Evolutionary conservation across 2,113 vertebrate genomes (phyloP), one percentile per base, ranked within the genome.

Genomic region (Podocnemis expansa): DNA sequence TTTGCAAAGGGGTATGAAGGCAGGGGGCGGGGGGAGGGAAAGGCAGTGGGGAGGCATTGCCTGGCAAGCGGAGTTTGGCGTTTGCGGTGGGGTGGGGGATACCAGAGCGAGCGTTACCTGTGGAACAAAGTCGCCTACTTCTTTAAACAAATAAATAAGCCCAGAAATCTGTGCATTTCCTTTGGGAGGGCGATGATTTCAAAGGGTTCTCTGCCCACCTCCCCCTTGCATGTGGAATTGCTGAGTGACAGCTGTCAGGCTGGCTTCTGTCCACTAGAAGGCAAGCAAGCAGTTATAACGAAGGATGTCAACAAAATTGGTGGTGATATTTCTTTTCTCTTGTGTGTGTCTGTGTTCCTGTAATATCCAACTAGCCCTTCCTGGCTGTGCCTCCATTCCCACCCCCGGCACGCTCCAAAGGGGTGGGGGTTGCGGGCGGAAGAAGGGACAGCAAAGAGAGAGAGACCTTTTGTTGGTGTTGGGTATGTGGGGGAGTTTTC

Each of bases 211-310:
- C 96, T 85, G 93, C 93, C 88, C 86, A 80, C 87, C 86, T 87
- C 43, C 93, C 87, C 82, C 93, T 89, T 92, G 95, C 87, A 80
- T 91, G 91, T 80, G 84, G 56, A 70, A 89, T 76, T 79, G 67
- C 38, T 93, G 96, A 92, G 91, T 94, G 98, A 98, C 96, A 98
- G 97, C 96, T 97, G 97, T 97, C 97, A 98, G 96, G 94, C 91
- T 83, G 45, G 41, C 52, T 80, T 88, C 78, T 82, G 85, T 58
- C 94, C 94, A 10, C 91, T 87, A 93, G 94, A 94, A 94, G 94
- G 91, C 92, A 92, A 86, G 80, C 76, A 10, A n/a, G 51, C 21
- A 7, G 47, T 80, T 47, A 31, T 8, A 25, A 38, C 24, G 52
- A 82, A 93, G 93, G 93, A 80, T 93, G 80, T 85, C 94, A 89